Evolutionary conservation across 2,113 vertebrate species (phyloP).

Genomic region (Mionectes macconnelli): DNA sequence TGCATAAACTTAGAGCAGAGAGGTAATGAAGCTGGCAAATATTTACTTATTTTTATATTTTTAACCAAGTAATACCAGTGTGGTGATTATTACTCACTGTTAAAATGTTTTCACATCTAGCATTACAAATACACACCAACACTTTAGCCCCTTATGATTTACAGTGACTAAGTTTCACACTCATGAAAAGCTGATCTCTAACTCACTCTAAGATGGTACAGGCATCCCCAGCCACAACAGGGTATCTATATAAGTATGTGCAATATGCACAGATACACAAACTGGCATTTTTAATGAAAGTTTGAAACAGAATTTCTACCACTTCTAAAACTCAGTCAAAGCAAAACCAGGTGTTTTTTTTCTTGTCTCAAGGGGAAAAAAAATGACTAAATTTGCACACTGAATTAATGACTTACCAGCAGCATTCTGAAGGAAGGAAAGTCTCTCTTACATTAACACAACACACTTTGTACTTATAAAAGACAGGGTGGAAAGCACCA

Average conservation of each 20-base stretch:
- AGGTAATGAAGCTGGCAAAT: not conserved
- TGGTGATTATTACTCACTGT: not conserved
- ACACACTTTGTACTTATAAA: not conserved
- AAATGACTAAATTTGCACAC: conserved; percentile 12
- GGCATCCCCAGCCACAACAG: not conserved
- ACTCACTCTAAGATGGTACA: not conserved
- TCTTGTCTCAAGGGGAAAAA: not conserved
- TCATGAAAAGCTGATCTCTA: not conserved
- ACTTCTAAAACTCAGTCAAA: not conserved
- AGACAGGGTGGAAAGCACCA: not conserved
- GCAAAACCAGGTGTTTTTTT: not conserved
- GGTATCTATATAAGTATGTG: not conserved
- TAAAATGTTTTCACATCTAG: not conserved
- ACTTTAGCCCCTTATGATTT: not conserved
- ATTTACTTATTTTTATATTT: not conserved
- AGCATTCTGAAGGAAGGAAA: not conserved
- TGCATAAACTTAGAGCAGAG: not conserved
- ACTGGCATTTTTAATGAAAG: not conserved
- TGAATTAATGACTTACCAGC: conserved; percentile 22
- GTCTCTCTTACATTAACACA: not conserved
- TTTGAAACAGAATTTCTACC: not conserved
- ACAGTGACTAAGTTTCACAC: not conserved
- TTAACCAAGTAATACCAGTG: not conserved
- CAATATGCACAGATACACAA: not conserved
- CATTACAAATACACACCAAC: not conserved